Evolutionary conservation across 2,113 vertebrate species (phyloP), one percentile per base, ranked within the genome.

Genomic region (Polypterus bichir): DNA sequence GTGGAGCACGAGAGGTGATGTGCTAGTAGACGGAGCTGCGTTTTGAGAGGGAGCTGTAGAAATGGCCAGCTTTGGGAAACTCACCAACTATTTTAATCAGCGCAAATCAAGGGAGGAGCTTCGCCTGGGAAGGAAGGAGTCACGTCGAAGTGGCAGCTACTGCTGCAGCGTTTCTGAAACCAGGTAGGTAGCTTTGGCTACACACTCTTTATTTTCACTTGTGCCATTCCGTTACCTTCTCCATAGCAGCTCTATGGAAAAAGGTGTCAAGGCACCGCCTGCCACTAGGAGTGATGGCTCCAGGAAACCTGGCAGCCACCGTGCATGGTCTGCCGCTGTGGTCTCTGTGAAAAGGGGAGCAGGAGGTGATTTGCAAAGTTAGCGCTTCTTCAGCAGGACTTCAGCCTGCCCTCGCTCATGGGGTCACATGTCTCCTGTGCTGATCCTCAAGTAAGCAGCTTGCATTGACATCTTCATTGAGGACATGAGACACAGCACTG

Each of bases 51-150:
- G 46, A 57, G 66, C 66, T 62, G 68, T 57, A 47, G 49, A 66
- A 46, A 93, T 94, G 92, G 84, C 92, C 68, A 91, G 90, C 46
- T 93, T 94, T 6, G 91, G 92, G 67, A 94, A 94, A 86, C 87
- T 93, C 74, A 93, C 91, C 6, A 91, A 94, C 67, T 92, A 93
- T 84, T 92, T 94, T 82, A 89, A 83, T 73, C 86, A 91, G 3
- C 85, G 90, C 64, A 92, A 89, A 73, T 91, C 91, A 49, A 86
- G 91, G 65, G 88, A 89, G 59, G 90, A 94, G 78, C 81, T 92
- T 68, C 82, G 81, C 59, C 83, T 82, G 1, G 74, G 79, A 64
- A 83, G 81, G 67, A 72, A 72, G 59, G 83, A 80, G 63, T 73
- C 80, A 47, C 78, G 79, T 70, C 78, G 92, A 46, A 91, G 91